Evolutionary conservation across 2,113 vertebrate species (phyloP).

Genomic region (Leucosticte australis): DNA sequence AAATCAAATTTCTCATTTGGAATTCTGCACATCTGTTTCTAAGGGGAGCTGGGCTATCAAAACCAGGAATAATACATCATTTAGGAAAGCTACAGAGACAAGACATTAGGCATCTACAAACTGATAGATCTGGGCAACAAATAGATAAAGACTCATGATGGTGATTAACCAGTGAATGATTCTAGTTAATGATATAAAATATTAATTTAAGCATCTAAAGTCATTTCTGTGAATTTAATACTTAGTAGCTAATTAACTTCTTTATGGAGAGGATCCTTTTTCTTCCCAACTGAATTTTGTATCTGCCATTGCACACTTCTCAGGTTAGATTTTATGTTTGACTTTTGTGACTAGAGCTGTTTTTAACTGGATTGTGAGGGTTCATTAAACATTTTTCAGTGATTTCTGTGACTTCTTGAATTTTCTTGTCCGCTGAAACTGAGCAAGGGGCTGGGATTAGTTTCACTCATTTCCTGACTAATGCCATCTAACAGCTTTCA

Average conservation of each 20-base stretch:
- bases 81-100: neutral
- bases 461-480: neutral
- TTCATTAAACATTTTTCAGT: neutral
- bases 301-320: neutral
- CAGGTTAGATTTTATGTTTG: neutral
- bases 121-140: neutral
- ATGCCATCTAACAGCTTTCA: neutral
- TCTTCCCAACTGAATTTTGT: neutral
- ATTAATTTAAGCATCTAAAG: neutral
- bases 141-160: neutral
- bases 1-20: neutral
- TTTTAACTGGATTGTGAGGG: neutral
- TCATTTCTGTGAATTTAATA: neutral
- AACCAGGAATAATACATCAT: neutral
- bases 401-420: neutral
- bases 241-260: neutral
- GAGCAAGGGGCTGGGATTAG: neutral
- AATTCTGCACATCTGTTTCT: neutral
- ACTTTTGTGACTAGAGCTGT: neutral
- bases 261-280: neutral
- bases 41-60: neutral
- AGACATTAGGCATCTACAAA: neutral
- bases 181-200: neutral
- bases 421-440: neutral
- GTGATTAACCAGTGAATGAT: neutral